A percentile compares a stretch with the other conserved stretches of the same genome.
Evolutionary conservation across 2,797 vertebrate species (phyloP).

Genomic region (Thunnus albacares): DNA sequence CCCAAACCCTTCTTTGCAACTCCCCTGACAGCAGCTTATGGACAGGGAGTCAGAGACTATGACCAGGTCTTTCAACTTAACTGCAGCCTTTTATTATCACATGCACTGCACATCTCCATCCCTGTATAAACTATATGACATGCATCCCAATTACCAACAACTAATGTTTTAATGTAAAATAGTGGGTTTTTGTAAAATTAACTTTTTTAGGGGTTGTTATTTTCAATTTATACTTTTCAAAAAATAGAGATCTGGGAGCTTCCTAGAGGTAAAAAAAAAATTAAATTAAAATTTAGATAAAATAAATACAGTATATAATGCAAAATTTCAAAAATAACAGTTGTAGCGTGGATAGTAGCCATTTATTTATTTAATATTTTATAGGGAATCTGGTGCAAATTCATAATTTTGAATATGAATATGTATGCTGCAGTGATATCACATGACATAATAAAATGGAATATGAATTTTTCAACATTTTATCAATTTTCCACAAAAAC

Average conservation of each 20-base stretch:
- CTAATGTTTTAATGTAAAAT: background rate
- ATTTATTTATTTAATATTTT: background rate
- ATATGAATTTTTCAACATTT: no score
- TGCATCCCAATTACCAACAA: background rate
- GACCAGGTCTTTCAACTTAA: constrained; percentile 50
- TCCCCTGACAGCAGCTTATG: constrained; percentile 68
- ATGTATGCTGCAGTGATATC: no score
- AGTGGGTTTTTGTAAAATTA: background rate
- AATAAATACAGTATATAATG: background rate
- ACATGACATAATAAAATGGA: no score
- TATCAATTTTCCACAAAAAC: no score
- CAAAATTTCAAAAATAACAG: background rate
- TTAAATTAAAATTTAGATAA: background rate
- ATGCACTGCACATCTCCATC: constrained; percentile 34
- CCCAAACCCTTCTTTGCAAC: constrained; percentile 57
- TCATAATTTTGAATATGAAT: background rate
- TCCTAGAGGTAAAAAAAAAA: no score
- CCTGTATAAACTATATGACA: constrained; percentile 1
- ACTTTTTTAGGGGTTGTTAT: background rate
- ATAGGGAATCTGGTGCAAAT: background rate
- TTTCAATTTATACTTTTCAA: background rate
- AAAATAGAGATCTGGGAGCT: background rate
- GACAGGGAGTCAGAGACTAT: constrained; percentile 50
- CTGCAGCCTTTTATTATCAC: constrained; percentile 44
- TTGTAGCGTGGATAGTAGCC: background rate